These are phyloP conservation scores for Eurystomus gularis DNA, from an alignment of 2,113 vertebrate species.

Conservation along the genomic window DNA sequence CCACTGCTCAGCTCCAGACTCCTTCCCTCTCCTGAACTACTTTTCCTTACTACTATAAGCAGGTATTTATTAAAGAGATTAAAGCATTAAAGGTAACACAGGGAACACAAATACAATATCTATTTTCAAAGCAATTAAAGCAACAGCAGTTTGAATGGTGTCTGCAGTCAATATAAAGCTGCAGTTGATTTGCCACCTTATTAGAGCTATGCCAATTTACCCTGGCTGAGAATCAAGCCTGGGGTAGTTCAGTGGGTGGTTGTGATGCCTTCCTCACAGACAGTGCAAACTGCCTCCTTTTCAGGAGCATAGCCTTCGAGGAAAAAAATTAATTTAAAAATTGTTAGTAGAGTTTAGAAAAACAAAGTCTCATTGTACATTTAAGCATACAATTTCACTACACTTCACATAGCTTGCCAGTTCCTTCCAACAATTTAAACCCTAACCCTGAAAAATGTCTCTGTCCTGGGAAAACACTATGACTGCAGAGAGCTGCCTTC, in stretches of 20 bases:
- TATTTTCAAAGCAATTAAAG: background rate
- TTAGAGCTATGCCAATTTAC: background rate
- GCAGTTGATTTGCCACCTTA: background rate
- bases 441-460: background rate
- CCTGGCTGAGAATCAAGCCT: background rate
- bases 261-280: background rate
- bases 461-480: background rate
- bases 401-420: background rate
- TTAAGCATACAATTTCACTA: background rate
- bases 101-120: background rate
- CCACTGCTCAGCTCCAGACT: background rate
- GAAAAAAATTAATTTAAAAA: background rate
- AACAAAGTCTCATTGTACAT: background rate
- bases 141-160: background rate
- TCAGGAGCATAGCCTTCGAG: background rate
- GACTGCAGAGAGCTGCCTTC: background rate
- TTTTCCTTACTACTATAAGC: background rate
- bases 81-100: background rate
- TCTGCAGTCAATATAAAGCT: background rate
- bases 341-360: background rate
- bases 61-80: background rate
- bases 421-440: background rate
- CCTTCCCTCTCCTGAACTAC: background rate
- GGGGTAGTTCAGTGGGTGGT: too few species aligned
- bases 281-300: background rate